Percentiles rank a stretch among this genome's conserved stretches.
These are phyloP conservation scores for Ommatoiulus sabulosus DNA, from an alignment of 2,888 invertebrate species.

Conservation along the genomic window DNA sequence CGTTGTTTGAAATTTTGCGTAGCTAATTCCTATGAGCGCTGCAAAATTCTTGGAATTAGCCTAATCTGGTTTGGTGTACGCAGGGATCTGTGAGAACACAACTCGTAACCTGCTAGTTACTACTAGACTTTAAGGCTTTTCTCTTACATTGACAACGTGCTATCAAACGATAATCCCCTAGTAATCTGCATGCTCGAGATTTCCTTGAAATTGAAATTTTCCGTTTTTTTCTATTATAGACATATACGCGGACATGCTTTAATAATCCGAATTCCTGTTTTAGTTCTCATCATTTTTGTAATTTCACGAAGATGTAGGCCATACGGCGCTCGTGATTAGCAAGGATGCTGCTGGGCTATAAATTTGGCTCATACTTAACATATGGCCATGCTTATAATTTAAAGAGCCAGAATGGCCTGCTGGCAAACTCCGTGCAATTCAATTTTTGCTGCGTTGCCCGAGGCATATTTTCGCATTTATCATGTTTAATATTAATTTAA, in stretches of 20 bases:
- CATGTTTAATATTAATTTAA: background rate
- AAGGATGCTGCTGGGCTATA: background rate
- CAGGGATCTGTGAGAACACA: background rate
- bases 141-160: background rate
- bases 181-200: background rate
- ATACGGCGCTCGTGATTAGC: background rate
- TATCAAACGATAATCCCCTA: background rate
- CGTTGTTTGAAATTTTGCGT: background rate
- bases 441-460: background rate
- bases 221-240: background rate
- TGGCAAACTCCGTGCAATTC: background rate
- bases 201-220: conserved; percentile 32
- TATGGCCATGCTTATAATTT: background rate
- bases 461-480: no score
- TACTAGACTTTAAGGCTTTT: background rate
- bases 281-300: background rate
- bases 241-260: background rate
- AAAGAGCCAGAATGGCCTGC: background rate
- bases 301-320: conserved; percentile 25
- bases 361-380: background rate
- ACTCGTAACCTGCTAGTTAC: background rate
- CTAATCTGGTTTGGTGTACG: background rate
- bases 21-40: background rate
- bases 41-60: background rate
- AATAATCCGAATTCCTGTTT: conserved; percentile 24